A percentile compares a stretch with the other conserved stretches of the same genome.
Evolutionary conservation across 2,113 vertebrate genomes (phyloP).

Genomic region (Trematomus loennbergii): DNA sequence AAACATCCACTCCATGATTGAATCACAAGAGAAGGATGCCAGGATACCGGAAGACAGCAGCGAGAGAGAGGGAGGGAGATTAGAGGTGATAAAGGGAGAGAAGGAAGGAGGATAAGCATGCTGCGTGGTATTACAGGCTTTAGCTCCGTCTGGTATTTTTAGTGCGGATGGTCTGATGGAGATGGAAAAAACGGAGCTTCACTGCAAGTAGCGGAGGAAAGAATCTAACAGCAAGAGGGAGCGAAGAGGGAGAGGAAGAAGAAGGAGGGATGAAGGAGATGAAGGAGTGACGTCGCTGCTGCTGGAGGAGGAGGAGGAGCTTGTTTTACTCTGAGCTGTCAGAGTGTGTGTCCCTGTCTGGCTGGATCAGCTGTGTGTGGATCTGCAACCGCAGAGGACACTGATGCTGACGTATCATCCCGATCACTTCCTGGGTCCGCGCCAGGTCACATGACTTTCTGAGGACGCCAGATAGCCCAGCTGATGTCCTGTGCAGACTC

Average conservation of each 20-base stretch:
- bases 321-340: constrained; percentile 16
- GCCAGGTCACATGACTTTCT: constrained; percentile 43
- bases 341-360: constrained; percentile 23
- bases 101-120: constrained; percentile 66
- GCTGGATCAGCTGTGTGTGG: constrained; percentile 34
- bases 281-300: constrained; percentile 1
- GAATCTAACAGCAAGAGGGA: neutral
- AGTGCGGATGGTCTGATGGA: constrained; percentile 63
- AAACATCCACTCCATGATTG: constrained; percentile 25
- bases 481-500: neutral
- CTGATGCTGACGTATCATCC: neutral
- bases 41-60: constrained; percentile 27
- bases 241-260: neutral
- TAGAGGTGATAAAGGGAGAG: constrained; percentile 49
- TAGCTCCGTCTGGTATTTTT: constrained; percentile 82
- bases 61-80: constrained; percentile 38
- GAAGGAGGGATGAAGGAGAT: constrained; percentile 13
- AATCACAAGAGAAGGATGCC: constrained; percentile 42
- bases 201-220: neutral
- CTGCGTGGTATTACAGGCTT: constrained; percentile 71
- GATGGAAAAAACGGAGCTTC: constrained; percentile 36
- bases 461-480: neutral
- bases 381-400: constrained; percentile 3
- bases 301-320: constrained; percentile 31
- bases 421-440: constrained; percentile 14